Evolutionary conservation across 2,888 invertebrate genomes (phyloP), one percentile per base, ranked within the genome.

Genomic region (Onchidella celtica): DNA sequence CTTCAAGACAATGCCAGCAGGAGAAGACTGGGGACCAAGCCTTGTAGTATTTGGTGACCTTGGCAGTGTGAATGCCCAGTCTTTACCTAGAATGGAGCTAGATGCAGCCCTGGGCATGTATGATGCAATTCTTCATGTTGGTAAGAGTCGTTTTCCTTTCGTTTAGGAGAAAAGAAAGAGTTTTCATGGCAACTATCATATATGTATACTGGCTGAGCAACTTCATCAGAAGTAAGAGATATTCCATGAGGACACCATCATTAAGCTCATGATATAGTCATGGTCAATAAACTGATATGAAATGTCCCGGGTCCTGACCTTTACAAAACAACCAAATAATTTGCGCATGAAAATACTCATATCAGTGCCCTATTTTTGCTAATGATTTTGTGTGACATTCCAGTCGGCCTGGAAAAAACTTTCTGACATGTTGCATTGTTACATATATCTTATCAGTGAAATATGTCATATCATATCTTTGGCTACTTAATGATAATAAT

Each of bases 41-140:
- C 94, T 98, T 61, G 98, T 97, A 36, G 95, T 99, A 87, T 98
- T 96, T 91, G 99, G 99, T 0, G 99, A 99, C 93, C 96, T 99
- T 96, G 99, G 99, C 40, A 97, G 96, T 92, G 96, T 95, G 87
- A 98, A 98, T 94, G 97, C 98, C 0, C 96, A 96, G 87, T 97
- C 98, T 0, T 94, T 99, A 78, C 95, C 96, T 0, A 95, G 97
- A 84, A 94, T 99, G 9, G 97, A 98, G 93, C 95, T 96, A 88
- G 98, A 98, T 93, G 95, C 96, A 88, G 97, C 98, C 90, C 94
- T 95, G 65, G 96, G 95, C 14, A 93, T 95, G 92, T 97, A 97
- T 93, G 97, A 98, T 94, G 95, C 97, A 79, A 95, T 97, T 78
- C 95, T 98, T 77, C 98, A 98, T 94, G 97, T 98, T 63, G 92